Evolutionary conservation across 2,113 vertebrate genomes (phyloP).

Genomic region (Rhabdornis inornatus): DNA sequence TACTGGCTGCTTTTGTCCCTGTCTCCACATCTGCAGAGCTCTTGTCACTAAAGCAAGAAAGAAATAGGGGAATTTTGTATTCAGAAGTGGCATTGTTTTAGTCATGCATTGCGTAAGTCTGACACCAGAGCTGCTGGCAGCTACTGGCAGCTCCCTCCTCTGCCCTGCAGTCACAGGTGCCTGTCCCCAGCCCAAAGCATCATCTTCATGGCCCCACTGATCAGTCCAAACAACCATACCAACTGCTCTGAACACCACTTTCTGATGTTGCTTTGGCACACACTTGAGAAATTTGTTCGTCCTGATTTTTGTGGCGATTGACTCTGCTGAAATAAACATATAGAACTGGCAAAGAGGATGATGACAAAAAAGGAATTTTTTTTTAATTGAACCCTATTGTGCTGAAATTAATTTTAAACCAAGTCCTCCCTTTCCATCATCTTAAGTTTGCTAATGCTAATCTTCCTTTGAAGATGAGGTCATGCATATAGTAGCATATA

Average conservation of each 20-base stretch:
- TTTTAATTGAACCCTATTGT: background rate
- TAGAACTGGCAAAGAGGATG: background rate
- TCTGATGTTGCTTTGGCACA: background rate
- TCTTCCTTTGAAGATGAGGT: background rate
- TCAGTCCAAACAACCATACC: background rate
- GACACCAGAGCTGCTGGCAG: background rate
- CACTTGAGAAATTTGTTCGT: background rate
- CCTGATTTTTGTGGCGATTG: background rate
- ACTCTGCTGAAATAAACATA: background rate
- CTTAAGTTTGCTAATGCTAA: background rate
- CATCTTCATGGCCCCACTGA: background rate
- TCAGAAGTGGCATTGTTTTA: background rate
- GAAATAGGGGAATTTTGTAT: background rate
- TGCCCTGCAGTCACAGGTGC: background rate
- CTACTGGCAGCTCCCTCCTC: background rate
- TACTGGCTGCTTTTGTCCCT: slow-evolving; percentile 33
- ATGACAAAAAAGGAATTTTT: background rate
- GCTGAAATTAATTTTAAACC: background rate
- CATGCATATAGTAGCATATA: background rate
- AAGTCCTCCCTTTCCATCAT: background rate
- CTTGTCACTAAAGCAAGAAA: background rate
- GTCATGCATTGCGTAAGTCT: background rate
- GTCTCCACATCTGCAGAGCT: slow-evolving; percentile 1
- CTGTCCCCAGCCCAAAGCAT: background rate
- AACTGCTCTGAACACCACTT: background rate